Evolutionary conservation across 2,113 vertebrate genomes (phyloP).

Genomic region (Dinomys branickii): DNA sequence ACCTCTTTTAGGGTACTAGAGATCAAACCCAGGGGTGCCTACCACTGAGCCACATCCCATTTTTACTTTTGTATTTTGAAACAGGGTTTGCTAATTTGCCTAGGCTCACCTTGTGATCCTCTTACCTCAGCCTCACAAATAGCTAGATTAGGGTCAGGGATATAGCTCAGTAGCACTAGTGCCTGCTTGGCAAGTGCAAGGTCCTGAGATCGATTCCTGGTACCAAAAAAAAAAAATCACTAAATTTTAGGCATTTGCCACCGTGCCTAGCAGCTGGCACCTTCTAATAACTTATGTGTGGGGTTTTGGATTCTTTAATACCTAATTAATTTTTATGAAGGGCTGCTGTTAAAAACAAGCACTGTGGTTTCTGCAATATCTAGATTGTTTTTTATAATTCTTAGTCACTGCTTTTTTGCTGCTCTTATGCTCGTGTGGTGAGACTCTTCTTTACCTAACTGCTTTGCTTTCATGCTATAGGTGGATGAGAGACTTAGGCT

Average conservation of each 20-base stretch:
- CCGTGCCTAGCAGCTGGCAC: background rate
- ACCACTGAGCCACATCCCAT: background rate
- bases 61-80: background rate
- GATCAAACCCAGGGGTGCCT: background rate
- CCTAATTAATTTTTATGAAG: background rate
- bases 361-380: constrained; percentile 7
- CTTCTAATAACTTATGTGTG: background rate
- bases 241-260: background rate
- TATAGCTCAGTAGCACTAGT: too few species aligned
- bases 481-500: background rate
- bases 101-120: background rate
- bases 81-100: background rate
- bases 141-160: background rate
- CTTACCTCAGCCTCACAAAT: background rate
- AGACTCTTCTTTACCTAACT: background rate
- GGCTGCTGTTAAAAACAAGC: background rate
- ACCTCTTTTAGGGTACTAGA: background rate
- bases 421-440: accelerated
- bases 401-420: background rate
- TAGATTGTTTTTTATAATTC: too few species aligned
- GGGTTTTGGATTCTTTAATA: constrained; percentile 4
- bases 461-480: background rate
- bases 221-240: background rate
- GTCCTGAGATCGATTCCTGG: too few species aligned
- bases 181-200: too few species aligned